These are phyloP conservation scores for Neosilurus mollespiculum DNA, from an alignment of 2,797 vertebrate genomes.

Conservation along the genomic window DNA sequence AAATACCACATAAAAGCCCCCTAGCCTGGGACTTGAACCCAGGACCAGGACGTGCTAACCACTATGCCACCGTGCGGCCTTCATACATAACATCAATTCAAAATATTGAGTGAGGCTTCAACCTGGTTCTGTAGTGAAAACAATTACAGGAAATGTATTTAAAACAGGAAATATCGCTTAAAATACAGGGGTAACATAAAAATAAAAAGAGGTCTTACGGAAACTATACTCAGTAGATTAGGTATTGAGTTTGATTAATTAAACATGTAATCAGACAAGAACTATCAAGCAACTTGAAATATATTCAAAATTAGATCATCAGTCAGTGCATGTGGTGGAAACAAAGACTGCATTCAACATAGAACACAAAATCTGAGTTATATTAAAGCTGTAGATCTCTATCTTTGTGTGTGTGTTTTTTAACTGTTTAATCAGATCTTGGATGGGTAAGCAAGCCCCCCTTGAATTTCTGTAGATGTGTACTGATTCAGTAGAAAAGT, in stretches of 20 bases:
- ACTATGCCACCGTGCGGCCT: no score
- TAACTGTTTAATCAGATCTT: slow-evolving; percentile 9
- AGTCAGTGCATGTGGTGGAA: not conserved
- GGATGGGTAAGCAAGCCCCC: not conserved
- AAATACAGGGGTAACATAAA: not conserved
- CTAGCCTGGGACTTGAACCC: no score
- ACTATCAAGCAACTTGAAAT: not conserved
- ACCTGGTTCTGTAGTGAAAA: not conserved
- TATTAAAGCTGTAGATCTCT: not conserved
- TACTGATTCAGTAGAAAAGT: not conserved
- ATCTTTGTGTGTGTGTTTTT: not conserved
- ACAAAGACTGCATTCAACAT: not conserved
- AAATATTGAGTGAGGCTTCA: not conserved
- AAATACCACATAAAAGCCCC: no score
- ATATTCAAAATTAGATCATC: not conserved
- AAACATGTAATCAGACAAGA: not conserved
- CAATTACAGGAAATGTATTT: not conserved
- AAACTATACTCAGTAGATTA: not conserved
- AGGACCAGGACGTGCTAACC: no score
- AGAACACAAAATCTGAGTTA: not conserved
- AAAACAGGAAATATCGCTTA: not conserved
- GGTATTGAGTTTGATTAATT: not conserved
- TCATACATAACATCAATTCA: not conserved
- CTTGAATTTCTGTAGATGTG: not conserved
- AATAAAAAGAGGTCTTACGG: not conserved